Evolutionary conservation across 1,140 invertebrate species (phyloP), one percentile per base, ranked within the genome.

Genomic region (Drosophila punjabiensis): DNA sequence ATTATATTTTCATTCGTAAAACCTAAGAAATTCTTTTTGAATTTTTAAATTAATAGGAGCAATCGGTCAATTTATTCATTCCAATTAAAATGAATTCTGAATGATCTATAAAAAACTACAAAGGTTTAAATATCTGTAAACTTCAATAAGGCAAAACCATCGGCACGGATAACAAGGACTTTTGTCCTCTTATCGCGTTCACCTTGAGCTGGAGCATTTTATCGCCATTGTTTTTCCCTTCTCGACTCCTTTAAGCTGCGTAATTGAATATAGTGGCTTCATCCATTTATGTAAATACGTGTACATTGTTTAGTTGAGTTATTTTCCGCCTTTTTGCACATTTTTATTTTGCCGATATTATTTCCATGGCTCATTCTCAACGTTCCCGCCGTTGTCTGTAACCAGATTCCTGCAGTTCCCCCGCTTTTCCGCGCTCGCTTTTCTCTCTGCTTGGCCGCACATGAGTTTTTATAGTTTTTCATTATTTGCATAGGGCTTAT

Each of bases 251-350:
- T 37, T 52, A 28, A 59, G 53, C 52, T 20, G 45, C 75, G 87
- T 89, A 89, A 89, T 89, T 89, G 86, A 89, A 89, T 89, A 82
- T 77, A 80, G 77, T 65, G 81, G 71, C 67, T 73, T 76, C 81
- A 89, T 90, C 82, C 87, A 91, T 90, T 90, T 90, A 89, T 86
- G 82, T 89, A 89, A 87, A 91, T 91, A 86, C 87, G 79, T 90
- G 86, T 90, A 89, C 81, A 89, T 90, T 89, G 87, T 90, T 89
- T 82, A 89, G 87, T 91, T 91, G 82, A 89, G 86, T 89, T 89
- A 89, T 86, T 90, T 89, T 89, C 86, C 87, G 86, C 82, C 79
- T 52, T 74, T 80, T 86, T 89, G 86, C 86, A 89, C 86, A 89
- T 82, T 86, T 90, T 88, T 88, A 89, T 89, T 90, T 89, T 84